Base-by-base conservation (phyloP, 2,113 vertebrate species). In the Vidua macroura region DNA sequence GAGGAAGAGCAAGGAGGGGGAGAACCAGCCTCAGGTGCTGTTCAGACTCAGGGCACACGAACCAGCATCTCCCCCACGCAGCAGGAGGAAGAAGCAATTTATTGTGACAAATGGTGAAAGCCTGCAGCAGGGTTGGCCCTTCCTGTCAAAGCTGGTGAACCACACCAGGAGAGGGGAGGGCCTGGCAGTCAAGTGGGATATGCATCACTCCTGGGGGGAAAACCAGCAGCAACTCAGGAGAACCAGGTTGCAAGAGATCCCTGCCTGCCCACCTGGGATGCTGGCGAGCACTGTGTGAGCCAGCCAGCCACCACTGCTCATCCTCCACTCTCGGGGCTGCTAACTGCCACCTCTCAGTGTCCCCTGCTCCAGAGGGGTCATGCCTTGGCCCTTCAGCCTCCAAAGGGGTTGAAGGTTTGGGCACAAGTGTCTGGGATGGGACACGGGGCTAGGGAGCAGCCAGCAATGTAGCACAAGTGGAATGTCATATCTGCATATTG, bases 41-140 rank as follows among this genome's bases (percentile, higher is more conserved):
- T 2, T 87, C 72, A 82, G 86, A 66, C 49, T 69, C 44, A 35
- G 82, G 60, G 52, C 67, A 83, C 62, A 73, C 0, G 21, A 67
- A 55, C 19, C 83, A 76, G 80, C 87, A 66, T 84, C 78, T 93
- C 66, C 93, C 76, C 85, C 73, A 35, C 0, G 2, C 79, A 67
- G 18, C 1, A 23, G 43, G 85, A 80, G 46, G 53, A 51, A 92
- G 75, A 39, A 93, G 67, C 39, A 43, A 93, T 94, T 92, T 77
- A 69, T 81, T 92, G 67, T 87, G 95, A 95, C 96, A 94, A 62
- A 68, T 17, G 8, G 56, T 33, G 80, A 66, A 25, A 84, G 68
- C 87, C 91, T 49, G 53, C 72, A 66, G 85, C 35, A 0, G 86
- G 83, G 55, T 11, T 46, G 63, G 48, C 72, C 89, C 78, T 63